These are phyloP conservation scores for Bucco capensis DNA, from an alignment of 2,113 vertebrate species.

Conservation along the genomic window DNA sequence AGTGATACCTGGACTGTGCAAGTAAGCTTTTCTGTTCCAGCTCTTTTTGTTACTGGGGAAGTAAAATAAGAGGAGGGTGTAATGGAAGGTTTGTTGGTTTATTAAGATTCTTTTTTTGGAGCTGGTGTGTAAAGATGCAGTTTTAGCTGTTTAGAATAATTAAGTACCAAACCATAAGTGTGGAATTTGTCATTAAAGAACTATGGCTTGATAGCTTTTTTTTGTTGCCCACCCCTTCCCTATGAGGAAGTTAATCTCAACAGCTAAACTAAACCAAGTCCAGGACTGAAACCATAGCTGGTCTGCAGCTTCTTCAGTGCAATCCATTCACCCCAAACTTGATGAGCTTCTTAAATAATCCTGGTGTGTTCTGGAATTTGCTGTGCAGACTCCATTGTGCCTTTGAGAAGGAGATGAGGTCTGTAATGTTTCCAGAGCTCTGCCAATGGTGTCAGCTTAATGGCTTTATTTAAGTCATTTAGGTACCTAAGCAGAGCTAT, in stretches of 20 bases:
- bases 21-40: background rate
- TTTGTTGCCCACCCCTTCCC: background rate
- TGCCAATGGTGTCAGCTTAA: slow-evolving; percentile 12
- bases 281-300: background rate
- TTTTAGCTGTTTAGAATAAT: background rate
- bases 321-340: background rate
- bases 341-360: background rate
- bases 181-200: background rate
- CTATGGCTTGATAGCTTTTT: background rate
- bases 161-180: background rate
- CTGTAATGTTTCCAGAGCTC: background rate
- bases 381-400: background rate
- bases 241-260: background rate
- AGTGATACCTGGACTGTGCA: background rate
- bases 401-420: background rate
- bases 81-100: background rate
- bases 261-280: background rate
- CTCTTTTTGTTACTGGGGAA: background rate
- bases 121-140: background rate
- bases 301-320: background rate
- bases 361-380: background rate
- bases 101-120: background rate
- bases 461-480: background rate
- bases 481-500: background rate
- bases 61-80: background rate